Evolutionary conservation across 53 echinoderm and acorn worm species (phyloP).

Genomic region (Holothuria scabra): DNA sequence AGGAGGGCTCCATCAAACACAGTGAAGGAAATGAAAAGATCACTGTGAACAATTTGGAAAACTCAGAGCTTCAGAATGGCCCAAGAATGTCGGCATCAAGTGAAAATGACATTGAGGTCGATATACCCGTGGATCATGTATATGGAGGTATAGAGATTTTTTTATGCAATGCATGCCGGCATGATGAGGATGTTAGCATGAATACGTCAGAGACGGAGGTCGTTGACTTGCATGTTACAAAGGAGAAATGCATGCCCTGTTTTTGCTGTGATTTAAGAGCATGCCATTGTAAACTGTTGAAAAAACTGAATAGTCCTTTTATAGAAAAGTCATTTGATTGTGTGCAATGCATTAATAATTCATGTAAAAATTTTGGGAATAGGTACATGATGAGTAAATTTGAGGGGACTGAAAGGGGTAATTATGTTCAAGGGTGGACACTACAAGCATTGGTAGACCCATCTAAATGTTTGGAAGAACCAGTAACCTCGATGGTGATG

Average conservation of each 20-base stretch:
- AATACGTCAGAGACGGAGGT: not conserved
- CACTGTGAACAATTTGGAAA: no score
- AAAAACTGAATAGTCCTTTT: no score
- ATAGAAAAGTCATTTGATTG: no score
- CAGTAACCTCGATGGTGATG: slow-evolving; percentile 29
- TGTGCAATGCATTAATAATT: no score
- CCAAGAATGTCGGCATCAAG: not conserved
- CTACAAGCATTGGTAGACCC: not conserved
- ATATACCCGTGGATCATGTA: not conserved
- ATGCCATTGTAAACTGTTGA: no score
- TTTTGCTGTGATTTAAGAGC: slow-evolving; percentile 20
- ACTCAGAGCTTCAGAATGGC: not conserved
- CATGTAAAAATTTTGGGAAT: no score
- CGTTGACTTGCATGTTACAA: not conserved
- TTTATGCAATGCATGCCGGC: slow-evolving; percentile 9
- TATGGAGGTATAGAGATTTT: slow-evolving; percentile 19
- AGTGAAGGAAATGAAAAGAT: no score
- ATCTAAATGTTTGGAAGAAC: slow-evolving; percentile 6
- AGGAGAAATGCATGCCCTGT: slow-evolving; percentile 4
- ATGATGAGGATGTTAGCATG: not conserved
- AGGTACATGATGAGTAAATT: no score
- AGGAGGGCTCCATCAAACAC: not conserved
- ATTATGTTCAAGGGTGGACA: no score
- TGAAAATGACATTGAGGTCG: slow-evolving; percentile 11
- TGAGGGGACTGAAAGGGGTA: no score